phyloP scores from a whole-genome alignment of 2,113 vertebrate genomes.

The Tetraodon nigroviridis region DNA sequence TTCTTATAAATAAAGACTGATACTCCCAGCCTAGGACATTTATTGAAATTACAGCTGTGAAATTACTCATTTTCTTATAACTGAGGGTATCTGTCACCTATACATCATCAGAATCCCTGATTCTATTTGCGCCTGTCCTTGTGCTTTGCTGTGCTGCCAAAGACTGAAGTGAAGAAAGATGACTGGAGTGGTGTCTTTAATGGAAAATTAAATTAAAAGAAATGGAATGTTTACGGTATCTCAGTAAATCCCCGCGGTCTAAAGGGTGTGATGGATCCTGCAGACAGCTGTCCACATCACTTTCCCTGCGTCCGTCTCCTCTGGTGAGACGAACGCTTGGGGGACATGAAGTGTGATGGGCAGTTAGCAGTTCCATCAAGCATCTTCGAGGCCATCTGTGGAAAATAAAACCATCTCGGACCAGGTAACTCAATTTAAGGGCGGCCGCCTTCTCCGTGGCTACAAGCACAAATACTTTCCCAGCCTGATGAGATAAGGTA shows the following conservation, averaged over 20 bases:
- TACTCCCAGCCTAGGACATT: constrained; percentile 25
- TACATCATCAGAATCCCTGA: constrained; percentile 18
- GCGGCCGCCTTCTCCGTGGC: constrained; percentile 56
- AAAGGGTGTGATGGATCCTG: constrained; percentile 42
- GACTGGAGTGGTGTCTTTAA: constrained; percentile 1
- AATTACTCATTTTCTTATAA: constrained; percentile 43
- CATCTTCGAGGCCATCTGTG: constrained; percentile 60
- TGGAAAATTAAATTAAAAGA: constrained; percentile 1
- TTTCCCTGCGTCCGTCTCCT: constrained; percentile 31
- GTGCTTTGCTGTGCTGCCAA: background rate
- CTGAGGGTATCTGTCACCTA: constrained; percentile 14
- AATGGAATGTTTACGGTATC: constrained; percentile 5
- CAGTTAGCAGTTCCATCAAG: constrained; percentile 70
- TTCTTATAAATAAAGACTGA: constrained; percentile 44
- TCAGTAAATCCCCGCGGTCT: constrained; percentile 23
- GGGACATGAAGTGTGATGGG: constrained; percentile 61
- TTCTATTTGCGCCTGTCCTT: constrained; percentile 2
- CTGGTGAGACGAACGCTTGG: constrained; percentile 49
- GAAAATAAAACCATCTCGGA: constrained; percentile 73
- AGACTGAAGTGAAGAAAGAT: background rate
- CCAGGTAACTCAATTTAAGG: constrained; percentile 75
- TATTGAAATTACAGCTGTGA: constrained; percentile 25
- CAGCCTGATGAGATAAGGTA: constrained; percentile 71
- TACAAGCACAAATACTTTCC: constrained; percentile 70
- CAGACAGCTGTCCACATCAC: constrained; percentile 38